Evolutionary conservation across 2,113 vertebrate genomes (phyloP).

Genomic region (Acanthisitta chloris): DNA sequence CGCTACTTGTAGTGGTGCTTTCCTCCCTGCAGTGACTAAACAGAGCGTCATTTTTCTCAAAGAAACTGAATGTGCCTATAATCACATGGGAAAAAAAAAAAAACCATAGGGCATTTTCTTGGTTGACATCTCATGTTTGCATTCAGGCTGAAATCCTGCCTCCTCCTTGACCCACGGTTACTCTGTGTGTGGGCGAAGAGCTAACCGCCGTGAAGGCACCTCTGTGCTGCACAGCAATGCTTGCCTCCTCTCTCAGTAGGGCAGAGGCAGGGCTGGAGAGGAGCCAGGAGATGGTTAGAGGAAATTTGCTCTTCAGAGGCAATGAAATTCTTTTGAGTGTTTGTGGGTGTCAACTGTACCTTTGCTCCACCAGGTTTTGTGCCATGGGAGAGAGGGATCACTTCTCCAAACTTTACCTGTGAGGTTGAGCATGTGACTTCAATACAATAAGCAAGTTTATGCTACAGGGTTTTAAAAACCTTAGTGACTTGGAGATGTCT

Average conservation of each 20-base stretch:
- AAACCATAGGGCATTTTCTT: neutral
- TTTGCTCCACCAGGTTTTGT: neutral
- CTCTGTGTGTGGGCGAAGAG: conserved; percentile 7
- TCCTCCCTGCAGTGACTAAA: conserved; percentile 46
- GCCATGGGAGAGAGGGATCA: neutral
- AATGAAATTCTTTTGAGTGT: neutral
- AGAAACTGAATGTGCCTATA: conserved; percentile 22
- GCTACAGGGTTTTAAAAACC: neutral
- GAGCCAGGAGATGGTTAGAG: neutral
- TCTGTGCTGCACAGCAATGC: neutral
- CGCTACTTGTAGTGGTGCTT: conserved; percentile 19
- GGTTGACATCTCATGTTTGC: conserved; percentile 1
- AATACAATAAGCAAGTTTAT: neutral
- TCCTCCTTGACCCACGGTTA: conserved; percentile 4
- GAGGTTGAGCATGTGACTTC: neutral
- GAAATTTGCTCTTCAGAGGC: neutral
- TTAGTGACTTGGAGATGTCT: neutral
- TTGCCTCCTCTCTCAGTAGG: neutral
- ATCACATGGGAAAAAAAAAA: conserved; percentile 2
- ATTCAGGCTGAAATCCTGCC: conserved; percentile 61
- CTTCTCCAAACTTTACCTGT: neutral
- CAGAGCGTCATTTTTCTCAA: conserved; percentile 11
- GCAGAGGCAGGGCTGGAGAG: neutral
- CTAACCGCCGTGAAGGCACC: neutral
- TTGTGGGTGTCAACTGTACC: neutral